Conservation (phyloP, 2,797 vertebrate species). For the Sebastes trivittatus region DNA sequence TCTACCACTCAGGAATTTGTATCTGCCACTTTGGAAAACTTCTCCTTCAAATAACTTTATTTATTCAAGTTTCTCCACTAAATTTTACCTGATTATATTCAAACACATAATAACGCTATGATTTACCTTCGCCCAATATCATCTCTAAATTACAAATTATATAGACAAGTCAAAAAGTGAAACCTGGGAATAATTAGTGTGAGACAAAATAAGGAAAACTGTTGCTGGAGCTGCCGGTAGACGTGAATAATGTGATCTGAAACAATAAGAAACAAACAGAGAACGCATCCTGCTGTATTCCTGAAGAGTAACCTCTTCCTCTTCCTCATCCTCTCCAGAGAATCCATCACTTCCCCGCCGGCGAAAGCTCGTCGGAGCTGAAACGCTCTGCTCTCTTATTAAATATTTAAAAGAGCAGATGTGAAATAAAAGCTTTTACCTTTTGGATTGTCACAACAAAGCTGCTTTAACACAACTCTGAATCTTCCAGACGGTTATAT, state of each 20-base stretch:
- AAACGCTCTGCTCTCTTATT: background rate
- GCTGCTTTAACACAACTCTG: background rate
- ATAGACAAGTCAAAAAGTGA: background rate
- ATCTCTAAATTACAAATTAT: too few species aligned
- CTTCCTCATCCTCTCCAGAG: background rate
- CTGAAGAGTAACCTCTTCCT: conserved; percentile 5
- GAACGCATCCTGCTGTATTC: background rate
- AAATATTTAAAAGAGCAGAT: conserved; percentile 45
- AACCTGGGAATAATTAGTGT: background rate
- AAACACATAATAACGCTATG: too few species aligned
- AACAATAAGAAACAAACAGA: background rate
- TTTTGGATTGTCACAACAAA: conserved; percentile 32
- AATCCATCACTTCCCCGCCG: background rate
- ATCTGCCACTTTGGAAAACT: too few species aligned
- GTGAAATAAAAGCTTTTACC: conserved; percentile 25
- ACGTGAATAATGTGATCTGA: too few species aligned
- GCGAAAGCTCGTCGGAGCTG: background rate
- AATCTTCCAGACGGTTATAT: background rate
- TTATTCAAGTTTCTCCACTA: too few species aligned
- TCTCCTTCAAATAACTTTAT: too few species aligned
- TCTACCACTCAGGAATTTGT: too few species aligned
- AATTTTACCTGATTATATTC: too few species aligned
- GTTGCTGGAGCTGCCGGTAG: too few species aligned
- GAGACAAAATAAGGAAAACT: background rate
- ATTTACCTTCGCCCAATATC: too few species aligned